A percentile compares a stretch with the other conserved stretches of the same genome.
Evolutionary conservation across 2,113 vertebrate species (phyloP).

Genomic region (Xenopus tropicalis): UCB_Xtro_10.0 CM004443.2:151672501-151673000

Average conservation of each 20-base stretch:
- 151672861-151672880: slow-evolving; percentile 85
- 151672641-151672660: slow-evolving; percentile 20
- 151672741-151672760: slow-evolving; percentile 72
- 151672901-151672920: slow-evolving; percentile 64
- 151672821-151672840: slow-evolving; percentile 59
- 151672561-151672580: slow-evolving; percentile 35
- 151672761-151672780: slow-evolving; percentile 77
- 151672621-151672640: slow-evolving; percentile 47
- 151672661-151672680: slow-evolving; percentile 31
- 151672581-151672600: slow-evolving; percentile 40
- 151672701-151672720: slow-evolving; percentile 51
- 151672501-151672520: slow-evolving; percentile 15
- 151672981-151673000: slow-evolving; percentile 48
- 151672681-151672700: slow-evolving; percentile 40
- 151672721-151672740: slow-evolving; percentile 65
- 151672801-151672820: slow-evolving; percentile 79
- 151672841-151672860: slow-evolving; percentile 66
- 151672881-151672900: slow-evolving; percentile 59
- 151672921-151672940: slow-evolving; percentile 47
- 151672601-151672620: slow-evolving; percentile 40
- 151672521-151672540: slow-evolving; percentile 23
- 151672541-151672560: slow-evolving; percentile 32
- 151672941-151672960: slow-evolving; percentile 54
- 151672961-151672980: slow-evolving; percentile 56
- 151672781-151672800: slow-evolving; percentile 87